Evolutionary conservation across 2,797 vertebrate genomes (phyloP), one percentile per base, ranked within the genome.

Genomic region (Channallabes apus): DNA sequence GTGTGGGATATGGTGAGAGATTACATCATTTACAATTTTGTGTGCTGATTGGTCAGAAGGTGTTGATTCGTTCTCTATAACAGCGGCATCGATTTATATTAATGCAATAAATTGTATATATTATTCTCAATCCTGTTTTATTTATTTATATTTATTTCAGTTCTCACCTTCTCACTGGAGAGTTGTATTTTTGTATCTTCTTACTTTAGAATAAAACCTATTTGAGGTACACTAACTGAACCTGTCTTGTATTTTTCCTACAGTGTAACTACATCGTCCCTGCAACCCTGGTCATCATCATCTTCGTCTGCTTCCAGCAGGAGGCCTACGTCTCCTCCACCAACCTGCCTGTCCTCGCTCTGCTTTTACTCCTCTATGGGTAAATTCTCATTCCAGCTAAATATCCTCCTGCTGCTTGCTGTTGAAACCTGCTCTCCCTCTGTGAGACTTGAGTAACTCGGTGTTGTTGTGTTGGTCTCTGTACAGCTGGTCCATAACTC

Each of bases 261-360:
- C 87, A 99, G 98, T 99, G 98, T 92, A 99, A 99, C 94, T 99
- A 99, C 87, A 94, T 99, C 20, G 97, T 99, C 85, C 98, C 98
- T 0, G 98, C 98, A 32, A 98, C 97, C 0, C 89, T 99, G 84
- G 98, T 99, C 82, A 95, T 99, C 91, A 96, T 99, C 82, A 99
- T 99, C 93, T 99, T 99, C 88, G 88, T 99, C 89, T 99, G 98
- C 93, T 99, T 99, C 94, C 98, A 99, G 92, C 98, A 99, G 96
- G 97, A 99, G 77, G 97, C 98, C 38, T 99, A 99, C 0, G 98
- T 99, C 84, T 99, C 98, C 58, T 97, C 98, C 73, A 96, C 97
- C 89, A 99, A 99, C 90, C 95, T 99, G 82, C 98, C 98, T 3
- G 98, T 99, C 7, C 89, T 99, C 58, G 97, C 98, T 64, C 95